Evolutionary conservation across 2,797 vertebrate genomes (phyloP), one percentile per base, ranked within the genome.

Genomic region (Parauchenoglanis ngamensis): DNA sequence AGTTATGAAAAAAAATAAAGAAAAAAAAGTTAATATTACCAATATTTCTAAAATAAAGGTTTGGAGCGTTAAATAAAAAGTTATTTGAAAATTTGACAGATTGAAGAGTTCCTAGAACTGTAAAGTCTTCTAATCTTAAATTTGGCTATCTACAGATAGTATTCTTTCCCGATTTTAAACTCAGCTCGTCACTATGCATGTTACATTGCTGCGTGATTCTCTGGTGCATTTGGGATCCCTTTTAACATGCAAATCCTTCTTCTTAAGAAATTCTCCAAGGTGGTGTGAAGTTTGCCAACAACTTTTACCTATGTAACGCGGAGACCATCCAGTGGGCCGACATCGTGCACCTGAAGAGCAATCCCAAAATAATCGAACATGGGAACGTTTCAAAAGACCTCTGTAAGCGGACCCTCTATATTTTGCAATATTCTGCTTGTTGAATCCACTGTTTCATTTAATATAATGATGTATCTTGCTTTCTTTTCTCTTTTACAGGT

Each of bases 291-390:
- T 94, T 99, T 90, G 89, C 84, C 72, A 94, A 73, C 78, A 97
- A 98, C 90, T 93, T 92, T 5, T 68, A 89, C 63, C 93, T 99
- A 13, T 99, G 98, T 93, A 96, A 97, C 31, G 90, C 97, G 91
- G 96, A 97, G 44, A 97, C 96, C 12, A 95, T 99, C 90, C 94
- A 97, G 81, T 99, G 98, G 98, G 89, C 90, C 1, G 98, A 99
- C 88, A 97, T 99, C 17, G 90, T 98, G 46, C 93, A 96, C 68
- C 19, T 3, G 0, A 93, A 90, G 0, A 93, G 59, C 54, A 92
- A 94, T 57, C 93, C 92, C 25, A 83, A 25, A 40, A 4, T 68
- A 35, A 83, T 89, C 68, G 77, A 90, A n/a, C 89, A 83, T 70
- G 90, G 0, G 0, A 19, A n/a, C n/a, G 31, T 3, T 87, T 85